Evolutionary conservation across 2,888 invertebrate species (phyloP).

Genomic region (Polyploca ridens): DNA sequence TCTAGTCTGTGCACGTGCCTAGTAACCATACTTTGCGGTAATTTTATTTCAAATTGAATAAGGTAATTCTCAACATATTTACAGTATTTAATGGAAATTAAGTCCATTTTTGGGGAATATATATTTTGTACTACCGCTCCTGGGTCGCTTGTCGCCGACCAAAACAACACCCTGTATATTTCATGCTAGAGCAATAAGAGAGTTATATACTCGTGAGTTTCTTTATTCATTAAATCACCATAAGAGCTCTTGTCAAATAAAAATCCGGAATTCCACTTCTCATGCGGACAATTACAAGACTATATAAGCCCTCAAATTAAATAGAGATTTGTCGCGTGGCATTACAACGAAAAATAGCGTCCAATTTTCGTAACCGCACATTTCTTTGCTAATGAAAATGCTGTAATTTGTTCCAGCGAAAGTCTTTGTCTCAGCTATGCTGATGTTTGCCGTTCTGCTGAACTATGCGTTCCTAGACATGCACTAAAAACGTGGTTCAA

Average conservation of each 20-base stretch:
- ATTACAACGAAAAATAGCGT: constrained; percentile 53
- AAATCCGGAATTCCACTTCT: constrained; percentile 1
- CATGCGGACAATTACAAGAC: constrained; percentile 21
- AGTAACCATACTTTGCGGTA: too few species aligned
- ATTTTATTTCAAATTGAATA: too few species aligned
- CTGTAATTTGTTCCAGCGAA: constrained; percentile 53
- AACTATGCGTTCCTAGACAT: constrained; percentile 26
- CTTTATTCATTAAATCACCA: constrained; percentile 11
- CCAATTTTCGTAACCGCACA: constrained; percentile 60
- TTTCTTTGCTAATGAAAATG: constrained; percentile 66
- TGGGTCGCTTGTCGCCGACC: too few species aligned
- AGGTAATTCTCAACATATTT: too few species aligned
- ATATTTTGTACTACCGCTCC: too few species aligned
- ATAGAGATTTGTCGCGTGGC: constrained; percentile 42
- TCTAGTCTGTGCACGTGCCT: too few species aligned
- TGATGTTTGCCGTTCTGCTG: constrained; percentile 29
- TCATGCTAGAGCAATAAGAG: too few species aligned
- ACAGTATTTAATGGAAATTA: too few species aligned
- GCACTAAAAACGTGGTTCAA: constrained; percentile 11
- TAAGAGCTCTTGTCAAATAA: constrained; percentile 17
- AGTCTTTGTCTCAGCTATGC: constrained; percentile 34
- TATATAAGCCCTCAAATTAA: constrained; percentile 48
- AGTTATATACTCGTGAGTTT: too few species aligned
- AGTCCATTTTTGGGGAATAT: too few species aligned
- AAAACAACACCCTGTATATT: too few species aligned